Base-by-base conservation (phyloP, 2,888 invertebrate species). In the Netelia fuscicornis region DNA sequence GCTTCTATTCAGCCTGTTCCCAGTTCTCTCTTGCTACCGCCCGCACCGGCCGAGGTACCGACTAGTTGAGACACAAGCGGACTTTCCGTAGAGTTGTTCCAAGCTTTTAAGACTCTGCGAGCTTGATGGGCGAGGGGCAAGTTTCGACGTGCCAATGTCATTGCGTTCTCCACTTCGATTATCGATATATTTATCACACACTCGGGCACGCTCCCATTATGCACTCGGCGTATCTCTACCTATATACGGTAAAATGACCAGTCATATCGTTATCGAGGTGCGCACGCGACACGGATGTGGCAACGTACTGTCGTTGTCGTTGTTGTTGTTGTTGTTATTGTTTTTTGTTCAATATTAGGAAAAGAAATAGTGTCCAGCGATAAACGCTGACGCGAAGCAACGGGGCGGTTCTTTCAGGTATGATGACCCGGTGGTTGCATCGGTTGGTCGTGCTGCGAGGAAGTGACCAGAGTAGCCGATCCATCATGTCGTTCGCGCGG, bases 401-500 rank as follows among this genome's bases (percentile, higher is more conserved):
- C 48, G 13, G 48, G 13, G 48, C 48, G 48, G 30, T 70, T 70
- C 25, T 70, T 70, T 30, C 48, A 13, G 48, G 13, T 48, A 48
- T 48, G 48, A 48, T 13, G 48, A 48, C 48, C 48, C 54, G 30
- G 30, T 48, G 13, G 48, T 48, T 48, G 48, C 48, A 48, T 48
- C 48, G 48, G 11, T 2, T 1, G 13, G 10, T 13, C 48, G 13
- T 10, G 48, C 6, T 56, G 54, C 54, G 54, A 70, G 54, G 25
- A 6, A 52, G 68, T 13, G 25, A 70, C 52, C 23, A 54, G 88
- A 88, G 86, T 75, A 83, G 83, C 74, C 88, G 88, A 90, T 90
- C 90, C 88, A 91, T 90, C 90, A 90, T 84, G 86, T n/a, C 11
- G 54, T 52, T 13, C 70, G 72, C 79, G 86, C 82, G 88, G 85